Base-by-base conservation (phyloP, 1,140 invertebrate species). In the Drosophila subpulchrella region DNA sequence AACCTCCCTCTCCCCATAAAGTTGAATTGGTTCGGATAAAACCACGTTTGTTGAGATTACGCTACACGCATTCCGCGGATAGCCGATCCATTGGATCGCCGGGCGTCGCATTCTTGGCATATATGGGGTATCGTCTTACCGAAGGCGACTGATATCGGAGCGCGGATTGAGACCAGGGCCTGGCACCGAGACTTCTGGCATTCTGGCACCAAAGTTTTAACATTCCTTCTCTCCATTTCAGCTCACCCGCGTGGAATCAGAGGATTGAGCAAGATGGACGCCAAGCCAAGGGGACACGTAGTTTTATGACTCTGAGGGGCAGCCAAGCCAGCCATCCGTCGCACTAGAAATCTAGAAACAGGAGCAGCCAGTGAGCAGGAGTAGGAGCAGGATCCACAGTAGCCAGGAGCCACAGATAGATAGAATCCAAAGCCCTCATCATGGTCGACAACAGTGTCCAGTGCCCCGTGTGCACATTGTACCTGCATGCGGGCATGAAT, bases 401-500 rank as follows among this genome's bases (percentile, higher is more conserved):
- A 50, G 48, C 13, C 47, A 51, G 30, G 27, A 65, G 41, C 55
- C 48, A 71, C 47, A 38, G 36, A 72, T 15, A 56, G 41, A 53
- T 27, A 32, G 38, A 44, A 67, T 15, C 13, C 20, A 50, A 50
- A 50, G 36, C 39, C 63, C 55, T 13, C 81, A 93, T 86, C 68
- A 94, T 94, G 94, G 94, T 93, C 79, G 93, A 93, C 58, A 93
- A 93, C 55, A 93, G 93, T 63, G 93, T 94, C 72, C 94, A 94
- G 84, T 97, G 96, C 93, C 96, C 96, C 27, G 96, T 97, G 48
- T 97, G 96, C 93, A 97, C 96, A 20, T 93, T 97, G 44, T 97
- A 95, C 91, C 93, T 97, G 50, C 95, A 96, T 70, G 96, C 96
- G 92, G 96, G 96, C 34, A 97, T 97, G 93, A 95, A 95, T 57